phyloP scores from a whole-genome alignment of 2,888 invertebrate genomes.

The Ormyrus labotus region DNA sequence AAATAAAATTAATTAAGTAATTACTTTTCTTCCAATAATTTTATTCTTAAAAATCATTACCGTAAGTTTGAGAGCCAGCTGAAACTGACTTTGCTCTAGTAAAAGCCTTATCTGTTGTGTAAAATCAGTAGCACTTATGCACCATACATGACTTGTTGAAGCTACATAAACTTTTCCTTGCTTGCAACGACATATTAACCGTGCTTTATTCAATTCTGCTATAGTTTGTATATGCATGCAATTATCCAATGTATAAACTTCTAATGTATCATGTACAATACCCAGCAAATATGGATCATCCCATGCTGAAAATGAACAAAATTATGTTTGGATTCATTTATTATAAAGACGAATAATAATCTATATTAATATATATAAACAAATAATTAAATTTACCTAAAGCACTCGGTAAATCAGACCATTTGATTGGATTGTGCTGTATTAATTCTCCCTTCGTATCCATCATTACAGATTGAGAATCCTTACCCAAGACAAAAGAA shows the following conservation, averaged over 20 bases:
- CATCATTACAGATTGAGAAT: conserved; percentile 91
- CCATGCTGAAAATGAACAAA: conserved; percentile 82
- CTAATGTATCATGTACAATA: conserved; percentile 87
- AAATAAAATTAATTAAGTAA: conserved; percentile 20
- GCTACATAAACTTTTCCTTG: conserved; percentile 91
- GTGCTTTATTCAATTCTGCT: conserved; percentile 84
- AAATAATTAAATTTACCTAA: conserved; percentile 77
- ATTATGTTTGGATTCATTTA: not conserved
- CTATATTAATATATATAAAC: conserved; percentile 1
- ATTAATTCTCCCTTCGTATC: conserved; percentile 84
- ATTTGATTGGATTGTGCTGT: conserved; percentile 85
- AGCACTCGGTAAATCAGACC: conserved; percentile 86
- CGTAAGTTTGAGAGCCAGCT: conserved; percentile 92
- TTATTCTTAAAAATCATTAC: conserved; percentile 75
- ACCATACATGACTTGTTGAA: conserved; percentile 92
- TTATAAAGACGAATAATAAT: conserved; percentile 18
- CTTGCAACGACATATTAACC: conserved; percentile 84
- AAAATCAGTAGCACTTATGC: conserved; percentile 87
- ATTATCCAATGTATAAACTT: conserved; percentile 91
- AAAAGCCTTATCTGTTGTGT: conserved; percentile 90
- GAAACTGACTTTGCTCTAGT: conserved; percentile 93
- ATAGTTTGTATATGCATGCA: conserved; percentile 88
- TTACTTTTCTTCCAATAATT: not conserved
- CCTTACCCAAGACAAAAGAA: conserved; percentile 89
- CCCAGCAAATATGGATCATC: conserved; percentile 96